Conservation (phyloP, 1,140 invertebrate genomes). For the Tetragonula clypearis region DNA sequence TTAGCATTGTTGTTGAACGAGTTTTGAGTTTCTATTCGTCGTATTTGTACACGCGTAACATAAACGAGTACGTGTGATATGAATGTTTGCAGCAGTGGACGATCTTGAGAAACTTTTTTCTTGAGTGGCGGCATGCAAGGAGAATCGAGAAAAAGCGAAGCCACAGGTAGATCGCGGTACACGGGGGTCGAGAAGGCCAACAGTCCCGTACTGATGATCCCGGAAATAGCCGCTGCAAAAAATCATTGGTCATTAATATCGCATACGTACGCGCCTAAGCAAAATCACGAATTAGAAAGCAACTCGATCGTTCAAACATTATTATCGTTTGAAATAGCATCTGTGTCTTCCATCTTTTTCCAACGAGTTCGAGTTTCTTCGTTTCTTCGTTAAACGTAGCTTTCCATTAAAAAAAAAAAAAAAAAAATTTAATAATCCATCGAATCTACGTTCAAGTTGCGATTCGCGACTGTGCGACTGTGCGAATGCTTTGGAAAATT, state of each 20-base stretch:
- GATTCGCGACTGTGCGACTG: neutral
- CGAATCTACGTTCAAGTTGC: neutral
- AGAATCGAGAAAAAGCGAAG: slow-evolving; percentile 4
- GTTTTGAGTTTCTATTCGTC: neutral
- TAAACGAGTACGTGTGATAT: neutral
- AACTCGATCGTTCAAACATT: neutral
- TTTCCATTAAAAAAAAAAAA: too few relatives aligned
- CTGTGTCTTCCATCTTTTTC: neutral
- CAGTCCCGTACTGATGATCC: slow-evolving; percentile 47
- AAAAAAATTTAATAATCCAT: neutral
- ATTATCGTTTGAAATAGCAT: neutral
- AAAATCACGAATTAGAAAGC: neutral
- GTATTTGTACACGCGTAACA: slow-evolving; percentile 1
- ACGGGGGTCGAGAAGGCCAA: slow-evolving; percentile 10
- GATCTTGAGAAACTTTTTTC: slow-evolving; percentile 22
- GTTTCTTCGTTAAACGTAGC: too few relatives aligned
- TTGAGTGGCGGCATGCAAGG: neutral
- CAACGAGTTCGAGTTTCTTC: neutral
- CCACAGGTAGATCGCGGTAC: slow-evolving; percentile 29
- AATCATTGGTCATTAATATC: slow-evolving; percentile 15
- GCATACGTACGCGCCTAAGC: neutral
- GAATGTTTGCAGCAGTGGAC: neutral
- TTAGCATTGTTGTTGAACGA: slow-evolving; percentile 7
- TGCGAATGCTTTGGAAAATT: neutral
- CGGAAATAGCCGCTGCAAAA: slow-evolving; percentile 39